Conservation (phyloP, 1,140 invertebrate species). For the Leucophenga varia region DNA sequence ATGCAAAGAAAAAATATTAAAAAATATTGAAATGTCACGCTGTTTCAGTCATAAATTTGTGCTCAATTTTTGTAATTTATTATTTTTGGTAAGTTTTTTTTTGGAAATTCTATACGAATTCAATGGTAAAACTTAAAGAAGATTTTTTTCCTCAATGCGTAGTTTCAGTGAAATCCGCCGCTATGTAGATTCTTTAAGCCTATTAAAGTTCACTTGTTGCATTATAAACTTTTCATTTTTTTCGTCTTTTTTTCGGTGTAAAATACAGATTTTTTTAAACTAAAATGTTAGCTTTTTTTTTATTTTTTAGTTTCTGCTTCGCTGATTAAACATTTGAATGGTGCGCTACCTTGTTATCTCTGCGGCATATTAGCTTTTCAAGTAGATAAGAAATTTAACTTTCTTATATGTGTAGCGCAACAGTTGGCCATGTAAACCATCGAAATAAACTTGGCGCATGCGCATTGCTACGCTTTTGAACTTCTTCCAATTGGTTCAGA, state of each 20-base stretch:
- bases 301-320: neutral
- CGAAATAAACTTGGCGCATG: too few relatives aligned
- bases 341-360: neutral
- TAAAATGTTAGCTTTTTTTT: too few relatives aligned
- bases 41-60: constrained; percentile 45
- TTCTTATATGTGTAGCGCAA: neutral
- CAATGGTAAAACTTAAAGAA: neutral
- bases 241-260: constrained; percentile 17
- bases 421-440: too few relatives aligned
- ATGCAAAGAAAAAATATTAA: too few relatives aligned
- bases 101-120: neutral
- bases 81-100: constrained; percentile 48
- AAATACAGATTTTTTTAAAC: neutral
- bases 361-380: too few relatives aligned
- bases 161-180: constrained; percentile 23
- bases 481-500: too few relatives aligned
- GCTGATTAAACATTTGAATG: constrained; percentile 3
- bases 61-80: constrained; percentile 48
- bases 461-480: too few relatives aligned
- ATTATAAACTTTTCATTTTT: too few relatives aligned
- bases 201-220: constrained; percentile 9
- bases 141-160: neutral
- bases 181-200: constrained; percentile 14
- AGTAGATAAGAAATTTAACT: too few relatives aligned
- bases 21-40: constrained; percentile 37